Conservation (phyloP, 2,113 vertebrate species). For the human (Homo sapiens) region DNA sequence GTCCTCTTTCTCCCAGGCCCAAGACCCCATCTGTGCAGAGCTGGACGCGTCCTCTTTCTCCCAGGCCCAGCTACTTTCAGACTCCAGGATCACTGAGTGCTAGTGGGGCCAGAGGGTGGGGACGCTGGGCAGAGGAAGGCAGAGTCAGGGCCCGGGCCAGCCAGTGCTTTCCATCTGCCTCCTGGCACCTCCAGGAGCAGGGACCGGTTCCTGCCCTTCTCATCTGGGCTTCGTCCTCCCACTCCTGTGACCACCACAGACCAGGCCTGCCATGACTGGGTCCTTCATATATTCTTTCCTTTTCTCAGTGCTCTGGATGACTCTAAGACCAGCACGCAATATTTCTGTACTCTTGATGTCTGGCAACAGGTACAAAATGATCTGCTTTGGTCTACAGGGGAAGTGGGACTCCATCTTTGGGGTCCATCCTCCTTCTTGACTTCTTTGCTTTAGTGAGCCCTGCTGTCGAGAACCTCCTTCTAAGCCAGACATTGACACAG, state of each 20-base stretch:
- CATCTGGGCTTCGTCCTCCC: fast-evolving
- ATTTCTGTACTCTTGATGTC: neutral
- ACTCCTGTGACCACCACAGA: neutral
- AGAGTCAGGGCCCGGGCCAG: too few species aligned
- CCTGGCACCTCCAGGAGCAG: neutral
- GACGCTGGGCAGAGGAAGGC: neutral
- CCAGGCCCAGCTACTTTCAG: neutral
- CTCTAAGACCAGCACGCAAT: fast-evolving
- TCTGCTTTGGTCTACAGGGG: neutral
- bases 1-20: neutral
- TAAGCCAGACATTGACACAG: fast-evolving
- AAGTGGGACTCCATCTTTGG: neutral
- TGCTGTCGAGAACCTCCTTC: neutral
- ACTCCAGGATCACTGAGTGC: fast-evolving
- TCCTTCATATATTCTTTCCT: neutral
- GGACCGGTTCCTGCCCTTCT: neutral
- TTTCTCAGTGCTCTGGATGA: too few species aligned
- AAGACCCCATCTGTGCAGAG: neutral
- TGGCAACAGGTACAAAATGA: neutral
- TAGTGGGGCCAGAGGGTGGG: fast-evolving
- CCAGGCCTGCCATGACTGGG: neutral
- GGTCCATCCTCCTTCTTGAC: neutral
- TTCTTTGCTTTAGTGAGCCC: neutral
- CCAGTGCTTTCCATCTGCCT: fast-evolving
- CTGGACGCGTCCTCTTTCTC: neutral